phyloP scores from a whole-genome alignment of 2,888 invertebrate species.

The Abrostola triplasia region DNA sequence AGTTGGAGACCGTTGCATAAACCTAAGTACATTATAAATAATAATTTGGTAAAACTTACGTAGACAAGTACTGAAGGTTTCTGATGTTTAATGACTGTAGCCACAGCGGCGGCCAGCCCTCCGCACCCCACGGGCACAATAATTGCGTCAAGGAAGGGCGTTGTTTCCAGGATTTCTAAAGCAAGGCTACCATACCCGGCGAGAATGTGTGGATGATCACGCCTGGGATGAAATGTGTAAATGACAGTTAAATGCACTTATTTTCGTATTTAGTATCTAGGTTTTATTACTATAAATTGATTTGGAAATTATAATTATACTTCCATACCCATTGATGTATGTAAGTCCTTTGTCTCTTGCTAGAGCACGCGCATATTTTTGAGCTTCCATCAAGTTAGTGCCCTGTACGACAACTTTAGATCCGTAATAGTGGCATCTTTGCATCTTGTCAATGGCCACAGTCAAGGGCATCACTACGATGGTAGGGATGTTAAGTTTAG shows the following conservation, averaged over 20 bases:
- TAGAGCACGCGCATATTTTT: slow-evolving; percentile 88
- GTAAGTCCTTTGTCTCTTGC: slow-evolving; percentile 88
- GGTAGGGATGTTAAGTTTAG: slow-evolving; percentile 88
- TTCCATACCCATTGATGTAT: slow-evolving; percentile 90
- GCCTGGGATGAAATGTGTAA: slow-evolving; percentile 85
- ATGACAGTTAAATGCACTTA: slow-evolving; percentile 1
- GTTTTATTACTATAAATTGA: background rate
- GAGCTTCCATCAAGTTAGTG: slow-evolving; percentile 88
- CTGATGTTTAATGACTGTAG: slow-evolving; percentile 94
- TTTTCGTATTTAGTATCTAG: background rate
- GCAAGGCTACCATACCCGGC: slow-evolving; percentile 98
- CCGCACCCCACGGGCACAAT: slow-evolving; percentile 97
- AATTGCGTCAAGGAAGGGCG: slow-evolving; percentile 94
- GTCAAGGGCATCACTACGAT: slow-evolving; percentile 91
- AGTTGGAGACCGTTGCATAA: too few relatives aligned
- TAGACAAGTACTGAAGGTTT: slow-evolving; percentile 94
- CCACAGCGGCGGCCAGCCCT: slow-evolving; percentile 95
- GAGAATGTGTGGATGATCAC: slow-evolving; percentile 97
- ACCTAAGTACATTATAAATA: slow-evolving; percentile 27
- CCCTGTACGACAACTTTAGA: slow-evolving; percentile 91
- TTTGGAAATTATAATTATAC: background rate
- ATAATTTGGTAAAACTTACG: slow-evolving; percentile 87
- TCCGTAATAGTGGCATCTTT: slow-evolving; percentile 89
- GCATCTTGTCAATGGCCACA: slow-evolving; percentile 91
- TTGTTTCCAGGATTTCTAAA: slow-evolving; percentile 96